phyloP scores from a whole-genome alignment of 2,888 invertebrate species.

The Sepioteuthis lessoniana region DNA sequence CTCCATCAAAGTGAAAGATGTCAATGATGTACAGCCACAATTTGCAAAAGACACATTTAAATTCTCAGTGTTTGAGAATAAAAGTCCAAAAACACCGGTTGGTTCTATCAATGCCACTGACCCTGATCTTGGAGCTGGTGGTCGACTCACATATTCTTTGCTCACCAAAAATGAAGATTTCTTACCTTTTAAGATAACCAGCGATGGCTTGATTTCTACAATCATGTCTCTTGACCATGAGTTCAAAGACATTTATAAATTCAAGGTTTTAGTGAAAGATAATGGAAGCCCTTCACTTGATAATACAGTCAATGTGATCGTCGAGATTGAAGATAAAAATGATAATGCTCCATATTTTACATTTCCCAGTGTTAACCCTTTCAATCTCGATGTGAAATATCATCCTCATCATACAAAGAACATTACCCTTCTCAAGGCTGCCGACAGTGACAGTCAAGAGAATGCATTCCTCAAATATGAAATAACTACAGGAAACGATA shows the following conservation, averaged over 20 bases:
- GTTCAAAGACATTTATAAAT: conserved; percentile 23
- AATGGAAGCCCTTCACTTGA: neutral
- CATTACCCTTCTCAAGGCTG: neutral
- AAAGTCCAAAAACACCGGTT: neutral
- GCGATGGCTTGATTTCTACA: conserved; percentile 11
- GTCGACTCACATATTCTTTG: neutral
- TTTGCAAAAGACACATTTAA: neutral
- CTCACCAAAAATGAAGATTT: conserved; percentile 6
- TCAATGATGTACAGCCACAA: neutral
- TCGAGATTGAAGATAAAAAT: conserved; percentile 10
- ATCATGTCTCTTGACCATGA: conserved; percentile 10
- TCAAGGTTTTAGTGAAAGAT: conserved; percentile 14
- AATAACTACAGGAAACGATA: neutral
- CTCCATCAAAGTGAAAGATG: conserved; percentile 12
- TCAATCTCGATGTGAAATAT: neutral
- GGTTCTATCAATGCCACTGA: conserved; percentile 23
- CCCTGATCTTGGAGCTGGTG: conserved; percentile 9
- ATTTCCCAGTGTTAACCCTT: neutral
- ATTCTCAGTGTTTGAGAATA: conserved; percentile 33
- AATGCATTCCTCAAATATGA: conserved; percentile 33
- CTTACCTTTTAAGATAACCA: neutral
- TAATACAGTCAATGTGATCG: conserved; percentile 11
- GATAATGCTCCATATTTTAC: neutral
- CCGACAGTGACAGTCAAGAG: conserved; percentile 20
- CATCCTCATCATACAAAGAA: conserved; percentile 33